phyloP scores from a whole-genome alignment of 1,140 invertebrate species.

The Aleiodes sp. region DNA sequence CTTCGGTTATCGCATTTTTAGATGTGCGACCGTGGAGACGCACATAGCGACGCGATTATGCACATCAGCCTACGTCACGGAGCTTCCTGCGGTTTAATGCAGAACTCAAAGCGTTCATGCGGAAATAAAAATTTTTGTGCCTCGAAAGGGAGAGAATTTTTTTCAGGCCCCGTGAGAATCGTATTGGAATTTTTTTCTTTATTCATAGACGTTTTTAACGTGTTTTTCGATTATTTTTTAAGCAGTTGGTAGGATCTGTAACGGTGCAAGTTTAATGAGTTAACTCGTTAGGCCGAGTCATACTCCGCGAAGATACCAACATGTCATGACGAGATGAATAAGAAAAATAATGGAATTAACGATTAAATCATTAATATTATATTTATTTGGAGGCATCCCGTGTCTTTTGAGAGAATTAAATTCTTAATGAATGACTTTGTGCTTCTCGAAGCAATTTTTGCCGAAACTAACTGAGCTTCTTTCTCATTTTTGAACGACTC shows the following conservation, averaged over 20 bases:
- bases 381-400: no score
- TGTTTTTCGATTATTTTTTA: slow-evolving; percentile 23
- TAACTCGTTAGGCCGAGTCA: slow-evolving; percentile 33
- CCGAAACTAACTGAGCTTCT: no score
- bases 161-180: neutral
- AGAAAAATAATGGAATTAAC: neutral
- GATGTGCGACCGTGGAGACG: no score
- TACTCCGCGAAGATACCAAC: slow-evolving; percentile 29
- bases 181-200: slow-evolving; percentile 7
- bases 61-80: neutral
- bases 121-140: neutral
- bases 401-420: no score
- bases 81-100: neutral
- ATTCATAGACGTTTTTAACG: neutral
- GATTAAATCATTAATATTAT: no score
- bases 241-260: slow-evolving; percentile 21
- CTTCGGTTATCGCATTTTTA: neutral
- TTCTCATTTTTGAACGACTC: no score
- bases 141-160: neutral
- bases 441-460: no score
- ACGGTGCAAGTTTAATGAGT: slow-evolving; percentile 32
- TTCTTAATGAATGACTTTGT: no score
- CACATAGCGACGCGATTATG: neutral
- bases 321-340: slow-evolving; percentile 4
- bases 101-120: neutral